These are phyloP conservation scores for Arion vulgaris DNA, from an alignment of 1,140 invertebrate genomes.

Conservation along the genomic window DNA sequence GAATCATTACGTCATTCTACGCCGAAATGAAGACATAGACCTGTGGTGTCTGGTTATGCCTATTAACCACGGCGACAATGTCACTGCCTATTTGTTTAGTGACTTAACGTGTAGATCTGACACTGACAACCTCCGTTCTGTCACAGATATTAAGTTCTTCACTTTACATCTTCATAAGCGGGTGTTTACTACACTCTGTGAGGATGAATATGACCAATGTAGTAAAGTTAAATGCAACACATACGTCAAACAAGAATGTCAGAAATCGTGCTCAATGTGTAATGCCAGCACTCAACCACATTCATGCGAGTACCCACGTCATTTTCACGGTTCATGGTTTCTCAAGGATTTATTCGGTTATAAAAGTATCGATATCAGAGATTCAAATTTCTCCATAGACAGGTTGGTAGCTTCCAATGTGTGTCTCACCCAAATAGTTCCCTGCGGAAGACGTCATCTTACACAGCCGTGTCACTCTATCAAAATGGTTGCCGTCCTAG, in stretches of 20 bases:
- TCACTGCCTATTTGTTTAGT: slow-evolving; percentile 45
- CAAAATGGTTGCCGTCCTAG: slow-evolving; percentile 58
- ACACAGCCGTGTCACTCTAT: slow-evolving; percentile 52
- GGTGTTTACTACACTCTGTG: slow-evolving; percentile 45
- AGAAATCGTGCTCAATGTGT: slow-evolving; percentile 52
- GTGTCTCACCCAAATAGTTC: slow-evolving; percentile 49
- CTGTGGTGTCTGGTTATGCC: slow-evolving; percentile 58
- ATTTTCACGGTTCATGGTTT: slow-evolving; percentile 46
- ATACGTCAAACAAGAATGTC: slow-evolving; percentile 49
- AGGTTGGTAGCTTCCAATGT: slow-evolving; percentile 53
- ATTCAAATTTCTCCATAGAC: slow-evolving; percentile 44
- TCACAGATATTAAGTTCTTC: slow-evolving; percentile 34
- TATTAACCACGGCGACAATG: slow-evolving; percentile 3
- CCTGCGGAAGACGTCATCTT: slow-evolving; percentile 35
- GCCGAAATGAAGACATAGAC: slow-evolving; percentile 39
- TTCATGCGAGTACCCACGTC: slow-evolving; percentile 46
- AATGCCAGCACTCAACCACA: slow-evolving; percentile 36
- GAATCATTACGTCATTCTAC: slow-evolving; percentile 50
- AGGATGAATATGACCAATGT: slow-evolving; percentile 58
- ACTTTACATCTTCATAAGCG: slow-evolving; percentile 43
- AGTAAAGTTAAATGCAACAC: slow-evolving; percentile 45
- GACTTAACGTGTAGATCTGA: slow-evolving; percentile 45
- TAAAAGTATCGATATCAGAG: slow-evolving; percentile 40
- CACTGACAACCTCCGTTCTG: too few relatives aligned
- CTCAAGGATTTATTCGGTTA: slow-evolving; percentile 37